phyloP scores from a whole-genome alignment of 2,113 vertebrate genomes.

The Hemiprocne comata region DNA sequence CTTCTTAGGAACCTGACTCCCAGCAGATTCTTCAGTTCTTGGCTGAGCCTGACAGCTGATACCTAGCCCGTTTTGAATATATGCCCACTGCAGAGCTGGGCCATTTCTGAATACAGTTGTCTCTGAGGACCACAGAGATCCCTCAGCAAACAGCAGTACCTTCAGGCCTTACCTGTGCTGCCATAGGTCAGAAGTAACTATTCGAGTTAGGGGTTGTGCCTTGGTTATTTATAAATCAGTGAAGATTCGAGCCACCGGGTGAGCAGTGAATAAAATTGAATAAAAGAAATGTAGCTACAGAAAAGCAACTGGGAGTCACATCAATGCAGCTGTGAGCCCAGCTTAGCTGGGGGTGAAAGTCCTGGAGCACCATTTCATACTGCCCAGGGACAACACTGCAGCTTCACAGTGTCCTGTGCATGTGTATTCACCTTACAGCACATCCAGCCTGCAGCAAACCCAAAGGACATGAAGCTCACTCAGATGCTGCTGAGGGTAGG shows the following conservation, averaged over 20 bases:
- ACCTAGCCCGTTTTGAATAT: not conserved
- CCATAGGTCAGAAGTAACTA: not conserved
- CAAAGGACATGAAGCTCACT: not conserved
- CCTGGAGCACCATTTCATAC: not conserved
- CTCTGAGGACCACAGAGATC: not conserved
- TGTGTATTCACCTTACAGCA: fast-evolving
- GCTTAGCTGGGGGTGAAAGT: not conserved
- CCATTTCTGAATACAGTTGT: not conserved
- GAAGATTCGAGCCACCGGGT: not conserved
- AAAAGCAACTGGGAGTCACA: not conserved
- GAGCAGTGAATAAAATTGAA: not conserved
- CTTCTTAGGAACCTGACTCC: not conserved
- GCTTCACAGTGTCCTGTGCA: not conserved
- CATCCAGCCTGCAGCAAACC: not conserved
- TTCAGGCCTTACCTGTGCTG: not conserved
- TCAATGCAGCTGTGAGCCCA: fast-evolving
- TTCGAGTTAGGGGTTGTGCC: not conserved
- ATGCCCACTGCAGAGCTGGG: not conserved
- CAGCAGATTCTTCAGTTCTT: not conserved
- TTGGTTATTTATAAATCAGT: not conserved
- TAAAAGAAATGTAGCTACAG: not conserved
- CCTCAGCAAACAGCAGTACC: not conserved
- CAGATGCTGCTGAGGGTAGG: fast-evolving
- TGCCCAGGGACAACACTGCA: fast-evolving
- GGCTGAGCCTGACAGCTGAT: not conserved